A percentile compares a stretch with the other conserved stretches of the same genome.
Conservation (phyloP, 2,888 invertebrate species). For the Eupithecia inturbata region DNA sequence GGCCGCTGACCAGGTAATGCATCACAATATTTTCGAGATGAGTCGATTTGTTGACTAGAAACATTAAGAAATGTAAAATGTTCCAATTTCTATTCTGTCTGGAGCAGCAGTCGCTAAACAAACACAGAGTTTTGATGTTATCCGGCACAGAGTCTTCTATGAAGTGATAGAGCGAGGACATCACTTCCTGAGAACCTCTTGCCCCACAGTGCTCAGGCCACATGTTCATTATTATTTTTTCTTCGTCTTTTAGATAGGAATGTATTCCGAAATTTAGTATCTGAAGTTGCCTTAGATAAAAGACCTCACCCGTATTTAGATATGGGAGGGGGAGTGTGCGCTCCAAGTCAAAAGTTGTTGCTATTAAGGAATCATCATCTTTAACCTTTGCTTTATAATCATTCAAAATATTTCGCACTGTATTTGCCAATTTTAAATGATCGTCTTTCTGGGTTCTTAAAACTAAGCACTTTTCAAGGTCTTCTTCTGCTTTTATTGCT, state of each 20-base stretch:
- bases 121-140: conserved; percentile 30
- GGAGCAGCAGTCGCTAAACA: conserved; percentile 37
- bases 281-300: conserved; percentile 40
- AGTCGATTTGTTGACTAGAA: conserved; percentile 36
- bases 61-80: conserved; percentile 40
- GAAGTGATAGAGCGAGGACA: conserved; percentile 31
- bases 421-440: conserved; percentile 27
- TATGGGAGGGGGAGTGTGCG: too few species aligned
- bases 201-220: conserved; percentile 37
- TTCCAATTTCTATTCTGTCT: conserved; percentile 41
- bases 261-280: conserved; percentile 36
- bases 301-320: conserved; percentile 7
- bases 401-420: conserved; percentile 31
- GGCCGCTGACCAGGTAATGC: conserved; percentile 26
- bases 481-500: too few species aligned
- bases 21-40: conserved; percentile 37
- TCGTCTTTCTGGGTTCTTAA: conserved; percentile 23
- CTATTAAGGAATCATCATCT: conserved; percentile 30
- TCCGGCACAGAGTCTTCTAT: conserved; percentile 30
- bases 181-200: conserved; percentile 38
- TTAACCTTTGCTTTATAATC: conserved; percentile 33
- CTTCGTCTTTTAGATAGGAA: too few species aligned
- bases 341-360: conserved; percentile 35
- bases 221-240: conserved; percentile 29
- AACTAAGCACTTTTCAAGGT: conserved; percentile 30